phyloP scores from a whole-genome alignment of 30 jellyfish, hydroid and myxozoan genomes.

The Sanderia malayensis region DNA sequence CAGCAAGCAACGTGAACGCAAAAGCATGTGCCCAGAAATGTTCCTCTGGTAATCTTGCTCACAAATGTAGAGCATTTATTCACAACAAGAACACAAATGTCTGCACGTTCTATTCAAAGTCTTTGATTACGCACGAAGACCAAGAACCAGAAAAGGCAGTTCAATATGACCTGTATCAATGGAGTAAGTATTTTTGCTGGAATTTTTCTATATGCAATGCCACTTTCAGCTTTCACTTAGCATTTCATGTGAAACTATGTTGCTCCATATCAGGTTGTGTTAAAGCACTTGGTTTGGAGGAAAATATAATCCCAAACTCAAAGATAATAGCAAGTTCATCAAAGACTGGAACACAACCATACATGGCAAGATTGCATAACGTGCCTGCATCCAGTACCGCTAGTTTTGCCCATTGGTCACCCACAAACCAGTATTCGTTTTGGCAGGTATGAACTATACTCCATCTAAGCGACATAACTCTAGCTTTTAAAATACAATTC shows the following conservation, averaged over 20 bases:
- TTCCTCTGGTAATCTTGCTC: constrained; percentile 23
- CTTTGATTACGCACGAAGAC: constrained; percentile 43
- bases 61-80: constrained; percentile 77
- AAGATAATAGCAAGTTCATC: constrained; percentile 10
- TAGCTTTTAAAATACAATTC: no score
- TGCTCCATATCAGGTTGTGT: constrained; percentile 67
- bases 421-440: neutral
- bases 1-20: constrained; percentile 22
- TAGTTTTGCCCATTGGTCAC: constrained; percentile 14
- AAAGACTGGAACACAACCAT: constrained; percentile 7
- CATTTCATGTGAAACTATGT: no score
- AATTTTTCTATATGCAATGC: no score
- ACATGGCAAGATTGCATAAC: constrained; percentile 21
- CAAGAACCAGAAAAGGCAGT: constrained; percentile 44
- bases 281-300: constrained; percentile 79
- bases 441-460: no score
- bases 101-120: constrained; percentile 60
- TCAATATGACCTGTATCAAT: constrained; percentile 64
- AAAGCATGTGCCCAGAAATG: constrained; percentile 52
- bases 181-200: constrained; percentile 51
- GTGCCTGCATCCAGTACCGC: neutral
- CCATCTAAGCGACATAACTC: neutral
- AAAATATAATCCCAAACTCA: constrained; percentile 2
- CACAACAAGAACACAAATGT: constrained; percentile 18
- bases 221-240: no score